phyloP scores from a whole-genome alignment of 2,888 invertebrate genomes.

The Caenorhabditis drosophilae region DNA sequence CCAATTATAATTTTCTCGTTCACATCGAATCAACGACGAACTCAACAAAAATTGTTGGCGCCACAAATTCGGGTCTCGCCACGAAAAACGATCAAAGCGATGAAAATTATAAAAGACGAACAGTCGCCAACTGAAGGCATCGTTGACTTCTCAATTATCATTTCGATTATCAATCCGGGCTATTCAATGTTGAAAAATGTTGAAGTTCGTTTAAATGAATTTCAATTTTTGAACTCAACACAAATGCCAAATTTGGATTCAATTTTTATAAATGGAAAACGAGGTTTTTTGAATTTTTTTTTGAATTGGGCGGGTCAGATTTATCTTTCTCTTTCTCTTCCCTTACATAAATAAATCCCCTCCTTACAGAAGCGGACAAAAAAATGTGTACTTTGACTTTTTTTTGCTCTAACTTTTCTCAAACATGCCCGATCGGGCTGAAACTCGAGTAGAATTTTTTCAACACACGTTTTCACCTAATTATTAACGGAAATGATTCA shows the following conservation, averaged over 20 bases:
- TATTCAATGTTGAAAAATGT: conserved; percentile 36
- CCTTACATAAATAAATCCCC: no score
- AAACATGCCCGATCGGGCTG: no score
- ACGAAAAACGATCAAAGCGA: conserved; percentile 27
- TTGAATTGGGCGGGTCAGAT: no score
- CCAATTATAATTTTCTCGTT: conserved; percentile 40
- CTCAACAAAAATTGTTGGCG: conserved; percentile 34
- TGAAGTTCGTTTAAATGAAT: conserved; percentile 8
- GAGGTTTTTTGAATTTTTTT: no score
- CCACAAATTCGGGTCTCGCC: conserved; percentile 21
- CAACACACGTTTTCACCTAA: no score
- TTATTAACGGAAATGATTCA: no score
- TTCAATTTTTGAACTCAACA: background rate
- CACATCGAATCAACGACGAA: conserved; percentile 22
- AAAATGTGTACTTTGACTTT: no score
- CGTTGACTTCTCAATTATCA: conserved; percentile 37
- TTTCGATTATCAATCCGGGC: conserved; percentile 48
- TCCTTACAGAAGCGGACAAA: no score
- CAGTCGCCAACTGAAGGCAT: conserved; percentile 20
- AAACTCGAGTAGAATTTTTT: no score
- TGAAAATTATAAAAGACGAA: conserved; percentile 34
- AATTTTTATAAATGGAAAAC: conserved; percentile 25
- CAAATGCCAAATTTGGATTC: conserved; percentile 7
- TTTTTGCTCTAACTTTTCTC: no score
- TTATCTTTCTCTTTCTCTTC: no score